These are phyloP conservation scores for Dolichotis patagonum DNA, from an alignment of 2,113 vertebrate genomes.

Conservation along the genomic window DNA sequence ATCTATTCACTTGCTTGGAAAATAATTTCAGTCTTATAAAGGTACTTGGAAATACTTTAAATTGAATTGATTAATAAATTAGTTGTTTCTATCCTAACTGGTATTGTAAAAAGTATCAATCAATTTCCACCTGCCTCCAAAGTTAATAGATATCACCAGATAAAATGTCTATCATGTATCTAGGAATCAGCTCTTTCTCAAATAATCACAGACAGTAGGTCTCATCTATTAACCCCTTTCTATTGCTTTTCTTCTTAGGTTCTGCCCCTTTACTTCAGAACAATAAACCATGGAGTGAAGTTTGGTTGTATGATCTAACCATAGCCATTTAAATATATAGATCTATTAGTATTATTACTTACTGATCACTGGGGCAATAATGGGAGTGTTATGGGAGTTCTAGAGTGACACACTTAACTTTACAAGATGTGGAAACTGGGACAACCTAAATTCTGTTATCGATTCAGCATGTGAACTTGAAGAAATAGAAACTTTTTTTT, in stretches of 20 bases:
- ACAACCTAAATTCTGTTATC: not conserved
- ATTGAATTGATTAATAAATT: not conserved
- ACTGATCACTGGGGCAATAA: not conserved
- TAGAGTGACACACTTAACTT: not conserved
- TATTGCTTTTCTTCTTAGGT: not conserved
- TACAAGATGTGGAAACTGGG: not conserved
- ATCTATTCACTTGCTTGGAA: not conserved
- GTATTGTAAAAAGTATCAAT: not conserved
- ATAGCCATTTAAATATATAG: not conserved
- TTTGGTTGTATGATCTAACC: not conserved
- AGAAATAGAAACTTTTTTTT: not conserved
- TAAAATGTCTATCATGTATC: not conserved
- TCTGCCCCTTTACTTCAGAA: not conserved
- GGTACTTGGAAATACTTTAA: constrained; percentile 13
- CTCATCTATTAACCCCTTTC: not conserved
- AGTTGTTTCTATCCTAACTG: not conserved
- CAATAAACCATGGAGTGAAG: not conserved
- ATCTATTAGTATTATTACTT: not conserved
- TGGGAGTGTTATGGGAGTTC: not conserved
- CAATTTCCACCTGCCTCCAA: not conserved
- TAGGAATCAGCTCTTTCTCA: constrained; percentile 3
- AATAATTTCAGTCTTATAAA: not conserved
- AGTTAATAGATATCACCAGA: not conserved
- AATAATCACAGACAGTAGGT: not conserved
- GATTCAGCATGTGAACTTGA: not conserved